Conservation (phyloP, 2,113 vertebrate genomes). For the Sturnira hondurensis region DNA sequence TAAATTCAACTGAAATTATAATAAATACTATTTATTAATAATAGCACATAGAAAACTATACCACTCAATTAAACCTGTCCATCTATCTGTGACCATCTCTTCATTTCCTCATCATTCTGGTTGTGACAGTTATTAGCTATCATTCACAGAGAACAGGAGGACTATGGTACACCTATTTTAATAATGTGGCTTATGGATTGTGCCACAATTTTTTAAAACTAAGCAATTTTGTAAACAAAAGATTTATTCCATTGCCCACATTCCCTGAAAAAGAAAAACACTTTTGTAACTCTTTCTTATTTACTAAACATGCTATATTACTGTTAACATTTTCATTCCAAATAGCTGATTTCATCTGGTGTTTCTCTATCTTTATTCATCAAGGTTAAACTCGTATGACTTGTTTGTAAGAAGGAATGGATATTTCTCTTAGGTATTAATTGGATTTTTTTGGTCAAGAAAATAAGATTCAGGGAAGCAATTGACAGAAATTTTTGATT, state of each 20-base stretch:
- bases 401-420: background rate
- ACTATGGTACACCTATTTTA: background rate
- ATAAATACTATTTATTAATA: background rate
- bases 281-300: background rate
- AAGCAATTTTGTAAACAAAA: background rate
- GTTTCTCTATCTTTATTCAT: constrained; percentile 9
- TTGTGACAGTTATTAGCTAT: background rate
- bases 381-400: background rate
- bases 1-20: background rate
- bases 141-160: background rate
- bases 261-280: background rate
- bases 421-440: constrained; percentile 13
- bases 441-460: background rate
- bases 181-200: background rate
- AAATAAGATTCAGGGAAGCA: constrained; percentile 1
- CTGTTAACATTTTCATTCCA: background rate
- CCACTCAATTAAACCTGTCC: background rate
- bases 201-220: background rate
- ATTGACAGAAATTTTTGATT: background rate
- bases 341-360: background rate
- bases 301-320: background rate
- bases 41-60: background rate
- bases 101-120: background rate
- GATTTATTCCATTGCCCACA: background rate
- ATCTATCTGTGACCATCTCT: background rate